Base-by-base conservation (phyloP, 2,888 invertebrate species). In the Schizotus pectinicornis region DNA sequence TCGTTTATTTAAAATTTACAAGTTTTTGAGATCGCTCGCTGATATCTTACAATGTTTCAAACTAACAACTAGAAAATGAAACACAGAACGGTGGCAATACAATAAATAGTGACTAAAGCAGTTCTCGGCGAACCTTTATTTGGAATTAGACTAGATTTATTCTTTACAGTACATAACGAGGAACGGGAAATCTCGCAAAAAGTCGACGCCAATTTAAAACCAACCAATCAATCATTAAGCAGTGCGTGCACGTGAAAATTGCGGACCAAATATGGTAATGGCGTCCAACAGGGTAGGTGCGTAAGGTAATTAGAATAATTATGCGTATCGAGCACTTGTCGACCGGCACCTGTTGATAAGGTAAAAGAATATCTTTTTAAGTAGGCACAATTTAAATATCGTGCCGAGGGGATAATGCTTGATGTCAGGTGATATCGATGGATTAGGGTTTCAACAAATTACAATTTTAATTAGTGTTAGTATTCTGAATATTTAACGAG, bases 21-120 rank as follows among this genome's bases (percentile, higher is more conserved):
- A 7, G 31, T n/a, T 22, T 31, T 5, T 42, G 42, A 42, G 42
- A 42, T 42, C 42, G 32, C n/a, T 30, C 32, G 42, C 42, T 42
- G 42, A 42, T 42, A n/a, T 41, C 31, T 8, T 39, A 13, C n/a
- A 22, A 22, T 22, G 22, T 22, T 22, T 22, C 22, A 22, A 22
- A 22, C 22, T 22, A 22, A 22, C 22, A 3, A 22, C 2, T 22
- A 22, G 22, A 22, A 22, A 2, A 22, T 39, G 9, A 39, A 39
- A 39, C 13, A 14, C 6, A 39, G 30, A 9, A 11, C 11, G 36
- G 11, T n/a, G 14, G 9, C 5, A 9, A 3, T 13, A 38, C 8
- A 38, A 2, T 13, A 38, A 7, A 7, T 38, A 38, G 14, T 9
- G 38, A 38, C 38, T 38, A 38, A n/a, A 11, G 12, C 11, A 38